Conservation (phyloP, 2,888 invertebrate genomes). For the Hedychridium roseum region DNA sequence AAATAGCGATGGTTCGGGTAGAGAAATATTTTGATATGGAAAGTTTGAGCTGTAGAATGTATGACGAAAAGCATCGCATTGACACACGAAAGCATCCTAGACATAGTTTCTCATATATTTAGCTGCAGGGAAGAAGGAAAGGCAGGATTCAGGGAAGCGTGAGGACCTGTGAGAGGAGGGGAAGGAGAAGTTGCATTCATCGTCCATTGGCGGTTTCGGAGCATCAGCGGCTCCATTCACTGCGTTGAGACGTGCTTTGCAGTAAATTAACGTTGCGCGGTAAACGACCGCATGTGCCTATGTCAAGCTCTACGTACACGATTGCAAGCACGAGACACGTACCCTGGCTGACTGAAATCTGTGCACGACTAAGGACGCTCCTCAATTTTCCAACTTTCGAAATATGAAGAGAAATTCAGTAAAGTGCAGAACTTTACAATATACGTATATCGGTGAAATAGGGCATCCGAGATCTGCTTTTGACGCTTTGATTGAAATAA, state of each 20-base stretch:
- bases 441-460: too few relatives aligned
- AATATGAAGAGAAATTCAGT: too few relatives aligned
- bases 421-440: too few relatives aligned
- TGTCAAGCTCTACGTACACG: conserved; percentile 16
- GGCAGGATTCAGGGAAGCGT: too few relatives aligned
- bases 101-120: conserved; percentile 5
- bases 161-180: conserved; percentile 14
- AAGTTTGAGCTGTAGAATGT: too few relatives aligned
- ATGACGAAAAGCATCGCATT: too few relatives aligned
- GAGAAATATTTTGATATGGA: too few relatives aligned
- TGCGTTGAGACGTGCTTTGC: conserved; percentile 27
- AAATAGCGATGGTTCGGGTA: too few relatives aligned
- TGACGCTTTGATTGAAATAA: too few relatives aligned
- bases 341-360: conserved; percentile 27
- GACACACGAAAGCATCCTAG: conserved; percentile 10
- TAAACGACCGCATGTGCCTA: neutral
- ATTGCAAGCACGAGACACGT: conserved; percentile 12
- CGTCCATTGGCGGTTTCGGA: conserved; percentile 32
- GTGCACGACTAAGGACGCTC: conserved; percentile 2
- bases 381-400: too few relatives aligned
- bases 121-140: conserved; percentile 9
- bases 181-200: conserved; percentile 27
- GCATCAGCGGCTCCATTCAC: conserved; percentile 26
- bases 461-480: too few relatives aligned
- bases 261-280: conserved; percentile 36